Conservation (phyloP, 2,113 vertebrate genomes). For the Megaceryle maxima region DNA sequence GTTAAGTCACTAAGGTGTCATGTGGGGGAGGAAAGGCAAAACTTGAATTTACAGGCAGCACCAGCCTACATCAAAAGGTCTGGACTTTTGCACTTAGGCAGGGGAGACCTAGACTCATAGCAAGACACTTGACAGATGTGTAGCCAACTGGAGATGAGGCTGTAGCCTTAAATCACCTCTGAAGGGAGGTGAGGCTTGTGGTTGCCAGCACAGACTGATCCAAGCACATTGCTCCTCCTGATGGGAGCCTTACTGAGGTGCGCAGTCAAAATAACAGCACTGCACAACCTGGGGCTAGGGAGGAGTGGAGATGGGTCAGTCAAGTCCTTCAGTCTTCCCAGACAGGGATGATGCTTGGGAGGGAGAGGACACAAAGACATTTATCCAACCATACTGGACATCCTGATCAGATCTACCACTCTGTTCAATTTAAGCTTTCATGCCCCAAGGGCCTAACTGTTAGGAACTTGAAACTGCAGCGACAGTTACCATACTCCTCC, state of each 20-base stretch:
- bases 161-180: neutral
- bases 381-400: neutral
- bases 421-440: neutral
- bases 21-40: neutral
- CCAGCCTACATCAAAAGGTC: neutral
- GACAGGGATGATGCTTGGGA: neutral
- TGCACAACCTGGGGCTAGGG: neutral
- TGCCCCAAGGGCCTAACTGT: neutral
- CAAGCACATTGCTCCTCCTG: neutral
- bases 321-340: neutral
- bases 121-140: neutral
- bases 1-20: neutral
- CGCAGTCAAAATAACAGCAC: neutral
- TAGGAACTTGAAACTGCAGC: neutral
- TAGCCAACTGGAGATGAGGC: neutral
- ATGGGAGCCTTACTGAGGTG: neutral
- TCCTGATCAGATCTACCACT: neutral
- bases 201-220: neutral
- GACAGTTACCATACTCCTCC: slow-evolving; percentile 74
- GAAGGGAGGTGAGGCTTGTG: neutral
- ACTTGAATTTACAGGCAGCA: neutral
- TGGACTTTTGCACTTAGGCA: neutral
- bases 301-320: neutral
- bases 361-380: neutral
- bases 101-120: neutral